Conservation (phyloP, 1,140 invertebrate genomes). For the Melipona quadrifasciata region DNA sequence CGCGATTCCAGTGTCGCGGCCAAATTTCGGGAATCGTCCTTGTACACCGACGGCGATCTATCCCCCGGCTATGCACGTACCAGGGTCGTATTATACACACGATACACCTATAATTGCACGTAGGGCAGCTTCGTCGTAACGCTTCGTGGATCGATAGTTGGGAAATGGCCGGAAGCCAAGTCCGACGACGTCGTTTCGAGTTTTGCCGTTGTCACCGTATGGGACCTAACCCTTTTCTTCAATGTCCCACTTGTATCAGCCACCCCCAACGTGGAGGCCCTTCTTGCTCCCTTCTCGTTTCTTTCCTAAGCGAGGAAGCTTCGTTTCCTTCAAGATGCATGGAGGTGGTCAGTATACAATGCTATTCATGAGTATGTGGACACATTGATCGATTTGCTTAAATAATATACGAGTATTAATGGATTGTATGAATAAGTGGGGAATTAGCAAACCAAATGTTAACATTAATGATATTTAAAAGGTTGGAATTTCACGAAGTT, state of each 20-base stretch:
- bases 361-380: neutral
- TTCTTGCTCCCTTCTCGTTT: slow-evolving; percentile 33
- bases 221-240: slow-evolving; percentile 73
- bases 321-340: slow-evolving; percentile 42
- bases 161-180: slow-evolving; percentile 81
- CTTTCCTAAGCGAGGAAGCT: slow-evolving; percentile 4
- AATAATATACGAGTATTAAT: neutral
- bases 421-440: neutral
- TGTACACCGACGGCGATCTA: slow-evolving; percentile 41
- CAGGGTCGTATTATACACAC: slow-evolving; percentile 65
- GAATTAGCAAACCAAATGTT: neutral
- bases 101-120: slow-evolving; percentile 80
- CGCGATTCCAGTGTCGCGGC: slow-evolving; percentile 22
- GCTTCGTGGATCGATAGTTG: slow-evolving; percentile 80
- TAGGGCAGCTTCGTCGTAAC: slow-evolving; percentile 77
- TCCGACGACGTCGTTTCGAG: slow-evolving; percentile 80
- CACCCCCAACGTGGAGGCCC: slow-evolving; percentile 57
- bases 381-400: neutral
- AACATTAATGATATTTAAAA: neutral
- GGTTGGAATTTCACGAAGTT: neutral
- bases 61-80: slow-evolving; percentile 36
- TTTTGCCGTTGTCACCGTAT: slow-evolving; percentile 78
- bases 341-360: neutral
- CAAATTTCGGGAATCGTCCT: slow-evolving; percentile 48
- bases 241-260: slow-evolving; percentile 71